Evolutionary conservation across 2,888 invertebrate species (phyloP).

Genomic region (Incurvaria masculella): DNA sequence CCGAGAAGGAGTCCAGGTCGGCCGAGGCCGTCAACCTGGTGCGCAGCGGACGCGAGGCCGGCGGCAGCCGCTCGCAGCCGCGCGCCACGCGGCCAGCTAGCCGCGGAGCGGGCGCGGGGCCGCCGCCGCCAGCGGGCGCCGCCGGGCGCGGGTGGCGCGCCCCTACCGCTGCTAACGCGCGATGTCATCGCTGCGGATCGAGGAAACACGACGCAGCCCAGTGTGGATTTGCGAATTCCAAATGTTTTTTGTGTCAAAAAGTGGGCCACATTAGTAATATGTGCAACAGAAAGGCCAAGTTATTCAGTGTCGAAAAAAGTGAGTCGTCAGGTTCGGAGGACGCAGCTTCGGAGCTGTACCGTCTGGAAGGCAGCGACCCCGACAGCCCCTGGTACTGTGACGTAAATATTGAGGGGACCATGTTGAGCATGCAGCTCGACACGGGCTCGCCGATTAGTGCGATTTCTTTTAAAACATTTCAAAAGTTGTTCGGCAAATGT

Average conservation of each 20-base stretch:
- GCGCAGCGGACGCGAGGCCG: too few relatives aligned
- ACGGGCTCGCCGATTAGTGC: conserved; percentile 11
- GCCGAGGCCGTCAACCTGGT: too few relatives aligned
- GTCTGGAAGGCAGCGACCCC: conserved; percentile 2
- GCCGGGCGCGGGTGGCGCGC: too few relatives aligned
- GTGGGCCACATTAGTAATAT: conserved; percentile 6
- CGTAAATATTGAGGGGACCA: conserved; percentile 1
- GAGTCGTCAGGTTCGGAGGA: background rate
- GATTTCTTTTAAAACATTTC: conserved; percentile 7
- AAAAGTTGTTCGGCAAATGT: background rate
- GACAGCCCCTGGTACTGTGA: conserved; percentile 5
- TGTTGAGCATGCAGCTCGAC: conserved; percentile 9
- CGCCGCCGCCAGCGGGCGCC: conserved; percentile 4
- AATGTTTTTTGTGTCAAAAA: conserved; percentile 5
- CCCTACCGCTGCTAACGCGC: too few relatives aligned
- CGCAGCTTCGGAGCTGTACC: background rate
- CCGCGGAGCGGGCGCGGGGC: conserved; percentile 1
- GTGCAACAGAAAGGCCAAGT: background rate
- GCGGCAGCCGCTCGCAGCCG: too few relatives aligned
- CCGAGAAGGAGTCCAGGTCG: conserved; percentile 6
- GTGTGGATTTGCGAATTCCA: conserved; percentile 5
- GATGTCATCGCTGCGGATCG: too few relatives aligned
- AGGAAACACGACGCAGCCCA: background rate
- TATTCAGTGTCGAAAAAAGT: background rate
- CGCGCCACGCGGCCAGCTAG: background rate